Evolutionary conservation across 2,797 vertebrate species (phyloP).

Genomic region (Rhinichthys osculus): DNA sequence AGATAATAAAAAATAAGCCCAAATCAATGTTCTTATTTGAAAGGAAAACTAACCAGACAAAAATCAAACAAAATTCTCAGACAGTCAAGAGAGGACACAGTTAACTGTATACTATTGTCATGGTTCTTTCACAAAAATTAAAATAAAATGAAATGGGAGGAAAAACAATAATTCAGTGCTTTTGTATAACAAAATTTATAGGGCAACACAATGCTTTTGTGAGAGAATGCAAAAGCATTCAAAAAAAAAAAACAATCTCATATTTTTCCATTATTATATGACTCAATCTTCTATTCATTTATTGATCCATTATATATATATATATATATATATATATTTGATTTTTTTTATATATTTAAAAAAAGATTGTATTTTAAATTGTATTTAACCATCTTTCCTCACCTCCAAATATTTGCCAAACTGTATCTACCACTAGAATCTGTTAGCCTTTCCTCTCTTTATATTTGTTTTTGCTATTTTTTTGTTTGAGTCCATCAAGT

Average conservation of each 20-base stretch:
- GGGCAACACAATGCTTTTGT: not conserved
- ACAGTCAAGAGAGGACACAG: not conserved
- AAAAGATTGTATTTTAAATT: not conserved
- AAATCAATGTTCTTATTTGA: conserved; percentile 20
- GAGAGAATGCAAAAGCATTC: not conserved
- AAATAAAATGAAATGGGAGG: not conserved
- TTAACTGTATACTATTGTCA: not conserved
- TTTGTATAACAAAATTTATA: not conserved
- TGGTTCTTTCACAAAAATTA: not conserved
- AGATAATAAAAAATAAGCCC: not conserved
- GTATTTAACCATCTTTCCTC: not conserved
- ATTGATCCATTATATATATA: not conserved
- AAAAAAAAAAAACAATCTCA: not conserved
- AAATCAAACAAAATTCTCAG: not conserved
- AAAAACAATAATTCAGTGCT: not conserved
- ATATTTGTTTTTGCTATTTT: too few relatives aligned
- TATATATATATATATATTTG: not conserved
- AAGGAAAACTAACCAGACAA: not conserved
- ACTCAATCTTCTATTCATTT: not conserved
- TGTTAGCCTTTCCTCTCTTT: not conserved
- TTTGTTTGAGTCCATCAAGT: not conserved
- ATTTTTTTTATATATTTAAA: not conserved
- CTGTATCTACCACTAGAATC: not conserved
- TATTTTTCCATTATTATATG: not conserved
- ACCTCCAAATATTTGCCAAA: not conserved